Evolutionary conservation across 2,113 vertebrate genomes (phyloP).

Genomic region (Girardinichthys multiradiatus): DNA sequence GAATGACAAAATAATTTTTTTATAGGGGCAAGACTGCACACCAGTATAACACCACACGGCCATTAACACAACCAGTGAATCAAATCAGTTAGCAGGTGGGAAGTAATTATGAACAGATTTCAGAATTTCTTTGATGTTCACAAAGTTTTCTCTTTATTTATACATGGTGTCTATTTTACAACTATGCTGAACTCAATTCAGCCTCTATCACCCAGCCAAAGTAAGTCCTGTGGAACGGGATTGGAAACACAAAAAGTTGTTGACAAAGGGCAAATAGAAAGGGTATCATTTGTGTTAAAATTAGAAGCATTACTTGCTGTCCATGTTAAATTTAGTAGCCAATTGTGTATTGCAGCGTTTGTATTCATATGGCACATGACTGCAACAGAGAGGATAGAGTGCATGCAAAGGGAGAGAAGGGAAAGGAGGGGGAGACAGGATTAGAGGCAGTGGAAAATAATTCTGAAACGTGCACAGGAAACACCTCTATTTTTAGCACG

Average conservation of each 20-base stretch:
- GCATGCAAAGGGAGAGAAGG: constrained; percentile 14
- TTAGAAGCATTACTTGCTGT: constrained; percentile 13
- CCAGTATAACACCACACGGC: too few species aligned
- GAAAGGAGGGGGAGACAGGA: constrained; percentile 20
- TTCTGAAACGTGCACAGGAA: constrained; percentile 68
- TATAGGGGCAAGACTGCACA: too few species aligned
- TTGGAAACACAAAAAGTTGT: constrained; percentile 17
- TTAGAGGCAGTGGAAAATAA: constrained; percentile 53
- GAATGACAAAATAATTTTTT: too few species aligned
- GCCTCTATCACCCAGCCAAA: background rate
- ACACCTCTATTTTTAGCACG: constrained; percentile 76
- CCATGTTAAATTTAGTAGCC: constrained; percentile 29
- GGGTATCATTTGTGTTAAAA: constrained; percentile 4
- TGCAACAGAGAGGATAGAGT: constrained; percentile 27
- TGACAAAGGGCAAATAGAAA: constrained; percentile 10
- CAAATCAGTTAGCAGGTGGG: too few species aligned
- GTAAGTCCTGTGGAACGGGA: background rate
- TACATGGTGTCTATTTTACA: background rate
- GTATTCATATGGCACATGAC: constrained; percentile 32
- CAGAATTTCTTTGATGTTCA: too few species aligned
- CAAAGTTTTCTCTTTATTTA: too few species aligned
- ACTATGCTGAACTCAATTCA: background rate
- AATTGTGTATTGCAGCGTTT: constrained; percentile 19
- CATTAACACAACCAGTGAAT: too few species aligned
- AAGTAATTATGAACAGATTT: too few species aligned